Percentiles rank a stretch among this genome's conserved stretches.
Evolutionary conservation across 2,797 vertebrate genomes (phyloP).

Genomic region (Sebastes cheni): DNA sequence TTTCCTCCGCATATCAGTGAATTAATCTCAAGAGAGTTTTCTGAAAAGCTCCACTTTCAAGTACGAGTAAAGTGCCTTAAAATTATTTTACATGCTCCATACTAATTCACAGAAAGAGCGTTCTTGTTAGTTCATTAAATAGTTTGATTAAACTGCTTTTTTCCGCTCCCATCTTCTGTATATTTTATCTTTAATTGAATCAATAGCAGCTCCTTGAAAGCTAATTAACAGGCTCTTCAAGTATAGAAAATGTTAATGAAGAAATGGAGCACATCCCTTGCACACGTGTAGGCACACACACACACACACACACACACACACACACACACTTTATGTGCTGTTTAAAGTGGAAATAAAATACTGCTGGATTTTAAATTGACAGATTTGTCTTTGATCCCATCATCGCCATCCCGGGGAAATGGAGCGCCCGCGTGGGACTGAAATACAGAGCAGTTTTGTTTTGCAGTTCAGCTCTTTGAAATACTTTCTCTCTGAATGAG

Average conservation of each 20-base stretch:
- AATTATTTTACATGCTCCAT: conserved; percentile 6
- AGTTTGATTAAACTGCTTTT: conserved; percentile 29
- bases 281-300: neutral
- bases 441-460: neutral
- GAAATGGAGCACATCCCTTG: conserved; percentile 29
- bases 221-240: conserved; percentile 63
- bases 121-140: conserved; percentile 41
- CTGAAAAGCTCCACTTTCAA: conserved; percentile 1
- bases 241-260: conserved; percentile 46
- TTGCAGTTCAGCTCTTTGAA: conserved; percentile 16
- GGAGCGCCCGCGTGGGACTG: neutral
- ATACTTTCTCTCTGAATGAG: neutral
- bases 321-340: neutral
- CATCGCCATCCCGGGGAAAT: neutral
- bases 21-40: neutral
- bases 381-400: conserved; percentile 29
- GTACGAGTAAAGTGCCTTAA: neutral
- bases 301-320: neutral
- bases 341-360: conserved; percentile 34
- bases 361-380: neutral
- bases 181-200: conserved; percentile 71
- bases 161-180: conserved; percentile 14
- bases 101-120: neutral
- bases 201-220: conserved; percentile 61
- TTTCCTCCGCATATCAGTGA: neutral